phyloP scores from a whole-genome alignment of 92 coral and sea anemone species.

The Metridium senile region DNA sequence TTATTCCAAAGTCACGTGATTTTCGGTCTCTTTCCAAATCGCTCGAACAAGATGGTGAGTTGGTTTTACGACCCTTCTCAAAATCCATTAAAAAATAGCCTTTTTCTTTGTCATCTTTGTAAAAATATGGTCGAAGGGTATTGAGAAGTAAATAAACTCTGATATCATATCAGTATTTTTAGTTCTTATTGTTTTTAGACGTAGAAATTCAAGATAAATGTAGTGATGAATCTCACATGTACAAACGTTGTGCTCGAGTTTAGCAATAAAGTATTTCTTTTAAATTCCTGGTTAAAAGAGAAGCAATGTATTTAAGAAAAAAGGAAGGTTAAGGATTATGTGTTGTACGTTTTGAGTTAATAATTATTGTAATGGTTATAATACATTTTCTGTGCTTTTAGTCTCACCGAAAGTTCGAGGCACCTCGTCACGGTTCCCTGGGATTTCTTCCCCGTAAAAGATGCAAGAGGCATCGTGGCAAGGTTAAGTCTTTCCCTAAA shows the following conservation, averaged over 20 bases:
- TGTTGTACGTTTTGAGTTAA: too few relatives aligned
- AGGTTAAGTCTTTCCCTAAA: conserved; percentile 95
- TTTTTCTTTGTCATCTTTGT: conserved; percentile 23
- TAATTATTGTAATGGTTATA: too few relatives aligned
- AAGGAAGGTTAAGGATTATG: too few relatives aligned
- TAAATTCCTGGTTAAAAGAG: too few relatives aligned
- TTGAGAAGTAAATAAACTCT: background rate
- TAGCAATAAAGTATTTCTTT: too few relatives aligned
- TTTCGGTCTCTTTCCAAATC: conserved; percentile 64
- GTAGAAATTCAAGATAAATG: background rate
- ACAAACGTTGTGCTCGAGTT: background rate
- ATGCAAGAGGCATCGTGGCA: conserved; percentile 92
- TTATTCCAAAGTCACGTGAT: conserved; percentile 48
- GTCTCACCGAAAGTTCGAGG: conserved; percentile 99
- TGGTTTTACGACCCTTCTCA: background rate
- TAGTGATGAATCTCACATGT: background rate
- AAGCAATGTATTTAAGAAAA: too few relatives aligned
- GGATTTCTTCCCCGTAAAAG: conserved; percentile 99
- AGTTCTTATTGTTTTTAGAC: background rate
- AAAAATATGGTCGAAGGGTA: background rate
- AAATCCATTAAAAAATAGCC: conserved; percentile 31
- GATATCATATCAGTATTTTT: background rate
- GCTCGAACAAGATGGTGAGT: conserved; percentile 85
- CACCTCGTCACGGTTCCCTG: conserved; percentile 98
- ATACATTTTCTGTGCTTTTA: conserved; percentile 4